Evolutionary conservation across 2,888 invertebrate genomes (phyloP).

Genomic region (Phaonia tiefii): DNA sequence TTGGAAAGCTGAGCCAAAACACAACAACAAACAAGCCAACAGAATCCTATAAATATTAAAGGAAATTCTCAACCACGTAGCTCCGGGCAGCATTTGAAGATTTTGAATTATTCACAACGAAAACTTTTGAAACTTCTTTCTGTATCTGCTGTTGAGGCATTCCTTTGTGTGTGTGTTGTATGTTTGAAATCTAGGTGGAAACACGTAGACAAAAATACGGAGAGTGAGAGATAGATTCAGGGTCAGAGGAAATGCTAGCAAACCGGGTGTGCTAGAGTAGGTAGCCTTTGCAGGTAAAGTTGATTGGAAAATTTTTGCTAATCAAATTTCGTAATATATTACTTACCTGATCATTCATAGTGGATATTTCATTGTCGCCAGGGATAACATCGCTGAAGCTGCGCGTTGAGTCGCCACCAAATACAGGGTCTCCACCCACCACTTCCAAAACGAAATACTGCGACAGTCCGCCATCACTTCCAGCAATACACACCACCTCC

Average conservation of each 20-base stretch:
- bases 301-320: not conserved
- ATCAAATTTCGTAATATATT: not conserved
- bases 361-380: constrained; percentile 83
- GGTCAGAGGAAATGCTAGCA: too few relatives aligned
- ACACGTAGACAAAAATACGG: too few relatives aligned
- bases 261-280: too few relatives aligned
- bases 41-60: constrained; percentile 53
- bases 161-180: not conserved
- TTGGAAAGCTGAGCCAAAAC: too few relatives aligned
- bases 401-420: constrained; percentile 81
- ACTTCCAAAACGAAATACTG: constrained; percentile 92
- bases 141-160: not conserved
- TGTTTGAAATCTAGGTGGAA: too few relatives aligned
- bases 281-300: too few relatives aligned
- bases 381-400: constrained; percentile 77
- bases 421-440: constrained; percentile 82
- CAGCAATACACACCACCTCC: constrained; percentile 88
- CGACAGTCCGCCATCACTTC: constrained; percentile 90
- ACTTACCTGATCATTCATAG: constrained; percentile 85
- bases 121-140: constrained; percentile 46
- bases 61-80: constrained; percentile 15
- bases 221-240: too few relatives aligned
- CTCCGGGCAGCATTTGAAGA: constrained; percentile 12
- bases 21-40: not conserved
- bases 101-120: constrained; percentile 35